Evolutionary conservation across 2,797 vertebrate genomes (phyloP).

Genomic region (Telmatherina bonti): DNA sequence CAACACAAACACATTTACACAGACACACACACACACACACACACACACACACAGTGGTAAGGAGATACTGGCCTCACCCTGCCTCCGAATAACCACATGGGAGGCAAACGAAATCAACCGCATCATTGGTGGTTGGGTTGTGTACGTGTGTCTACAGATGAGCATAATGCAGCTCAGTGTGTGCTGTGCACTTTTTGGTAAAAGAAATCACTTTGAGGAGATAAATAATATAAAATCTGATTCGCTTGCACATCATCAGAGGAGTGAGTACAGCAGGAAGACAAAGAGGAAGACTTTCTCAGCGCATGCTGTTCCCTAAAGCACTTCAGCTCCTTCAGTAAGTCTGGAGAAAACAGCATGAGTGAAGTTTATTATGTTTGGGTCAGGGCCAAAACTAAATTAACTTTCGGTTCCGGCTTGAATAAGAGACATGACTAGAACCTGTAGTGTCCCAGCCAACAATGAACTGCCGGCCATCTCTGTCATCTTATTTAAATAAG

Average conservation of each 20-base stretch:
- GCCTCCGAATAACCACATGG: conserved; percentile 63
- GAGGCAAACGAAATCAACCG: conserved; percentile 66
- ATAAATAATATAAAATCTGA: conserved; percentile 22
- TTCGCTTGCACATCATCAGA: conserved; percentile 9
- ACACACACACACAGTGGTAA: conserved; percentile 51
- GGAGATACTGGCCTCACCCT: conserved; percentile 55
- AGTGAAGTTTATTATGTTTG: conserved; percentile 52
- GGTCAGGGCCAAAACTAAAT: conserved; percentile 62
- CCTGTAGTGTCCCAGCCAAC: conserved; percentile 61
- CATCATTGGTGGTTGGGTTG: conserved; percentile 63
- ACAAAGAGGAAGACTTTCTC: conserved; percentile 28
- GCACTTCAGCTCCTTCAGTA: conserved; percentile 25
- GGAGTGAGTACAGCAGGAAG: conserved; percentile 10
- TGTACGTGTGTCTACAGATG: conserved; percentile 23
- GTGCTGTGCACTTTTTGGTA: conserved; percentile 22
- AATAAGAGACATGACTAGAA: conserved; percentile 69
- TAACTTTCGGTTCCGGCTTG: conserved; percentile 62
- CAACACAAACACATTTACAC: conserved; percentile 54
- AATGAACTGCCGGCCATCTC: conserved; percentile 61
- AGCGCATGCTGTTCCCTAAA: conserved; percentile 39
- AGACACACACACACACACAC: conserved; percentile 44
- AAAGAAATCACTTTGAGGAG: conserved; percentile 16
- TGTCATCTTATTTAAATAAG: conserved; percentile 75
- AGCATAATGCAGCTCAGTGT: conserved; percentile 14
- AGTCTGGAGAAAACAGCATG: conserved; percentile 50